phyloP scores from a whole-genome alignment of 2,113 vertebrate genomes.

The Pao palembangensis region DNA sequence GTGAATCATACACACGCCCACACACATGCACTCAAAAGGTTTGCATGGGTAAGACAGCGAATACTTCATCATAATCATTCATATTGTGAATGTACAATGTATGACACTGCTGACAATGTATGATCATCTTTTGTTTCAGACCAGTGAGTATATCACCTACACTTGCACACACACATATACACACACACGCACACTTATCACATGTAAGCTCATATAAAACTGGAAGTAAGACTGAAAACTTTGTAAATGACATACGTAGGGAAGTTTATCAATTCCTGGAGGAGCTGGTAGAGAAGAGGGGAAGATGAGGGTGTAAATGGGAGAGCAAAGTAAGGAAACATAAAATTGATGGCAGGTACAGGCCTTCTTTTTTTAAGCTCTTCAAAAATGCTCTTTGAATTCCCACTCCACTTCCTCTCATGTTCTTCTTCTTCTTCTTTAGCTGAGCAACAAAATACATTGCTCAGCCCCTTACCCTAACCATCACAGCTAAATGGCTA shows the following conservation, averaged over 20 bases:
- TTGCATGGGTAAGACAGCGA: background rate
- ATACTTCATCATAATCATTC: background rate
- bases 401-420: conserved; percentile 6
- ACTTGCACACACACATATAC: background rate
- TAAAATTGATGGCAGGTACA: conserved; percentile 37
- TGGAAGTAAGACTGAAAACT: conserved; percentile 7
- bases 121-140: background rate
- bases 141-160: conserved; percentile 1
- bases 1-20: conserved; percentile 13
- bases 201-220: too few relatives aligned
- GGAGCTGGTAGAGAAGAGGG: background rate
- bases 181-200: conserved; percentile 5
- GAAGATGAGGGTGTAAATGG: background rate
- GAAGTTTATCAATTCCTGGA: conserved; percentile 24
- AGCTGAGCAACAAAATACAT: conserved; percentile 8
- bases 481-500: too few relatives aligned
- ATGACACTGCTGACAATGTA: too few relatives aligned
- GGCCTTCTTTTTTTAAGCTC: conserved; percentile 46
- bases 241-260: conserved; percentile 2
- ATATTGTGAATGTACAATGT: too few relatives aligned
- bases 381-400: conserved; percentile 63
- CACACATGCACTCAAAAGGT: background rate
- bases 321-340: conserved; percentile 18
- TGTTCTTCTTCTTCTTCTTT: conserved; percentile 21
- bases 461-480: too few relatives aligned